Conservation (phyloP, 1,140 invertebrate genomes). For the Temnothorax nylanderi region DNA sequence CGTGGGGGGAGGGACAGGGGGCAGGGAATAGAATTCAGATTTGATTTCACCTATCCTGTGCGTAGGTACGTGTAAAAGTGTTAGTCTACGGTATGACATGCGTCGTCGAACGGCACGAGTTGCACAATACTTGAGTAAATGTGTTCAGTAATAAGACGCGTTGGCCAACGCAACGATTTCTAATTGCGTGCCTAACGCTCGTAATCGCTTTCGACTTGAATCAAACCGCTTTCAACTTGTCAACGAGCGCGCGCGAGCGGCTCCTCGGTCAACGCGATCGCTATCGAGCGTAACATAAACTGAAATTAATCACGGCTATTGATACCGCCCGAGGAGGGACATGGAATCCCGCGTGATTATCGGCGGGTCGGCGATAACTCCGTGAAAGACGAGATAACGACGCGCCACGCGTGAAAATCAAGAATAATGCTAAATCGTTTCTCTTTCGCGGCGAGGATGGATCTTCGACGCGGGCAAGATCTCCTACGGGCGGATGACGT, state of each 20-base stretch:
- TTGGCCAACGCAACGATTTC: slow-evolving; percentile 56
- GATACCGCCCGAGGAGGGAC: neutral
- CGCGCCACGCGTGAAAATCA: no score
- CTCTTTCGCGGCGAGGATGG: neutral
- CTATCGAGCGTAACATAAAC: neutral
- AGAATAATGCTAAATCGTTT: neutral
- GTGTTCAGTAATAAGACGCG: slow-evolving; percentile 43
- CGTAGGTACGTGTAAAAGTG: neutral
- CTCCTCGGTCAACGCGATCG: neutral
- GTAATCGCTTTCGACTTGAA: slow-evolving; percentile 53
- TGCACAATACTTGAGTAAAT: slow-evolving; percentile 47
- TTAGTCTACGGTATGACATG: neutral
- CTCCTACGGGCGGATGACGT: neutral
- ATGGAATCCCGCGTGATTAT: neutral
- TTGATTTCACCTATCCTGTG: slow-evolving; percentile 22
- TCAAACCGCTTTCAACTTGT: slow-evolving; percentile 43
- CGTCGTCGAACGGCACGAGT: slow-evolving; percentile 8
- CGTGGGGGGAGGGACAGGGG: neutral
- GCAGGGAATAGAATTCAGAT: slow-evolving; percentile 3
- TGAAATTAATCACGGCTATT: neutral
- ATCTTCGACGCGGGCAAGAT: neutral
- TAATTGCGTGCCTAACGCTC: slow-evolving; percentile 58
- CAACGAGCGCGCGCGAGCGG: slow-evolving; percentile 23
- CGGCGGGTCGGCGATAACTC: neutral
- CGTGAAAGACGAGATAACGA: neutral